Evolutionary conservation across 64 coral and sea anemone genomes (phyloP).

Genomic region (Acropora tenuis): DNA sequence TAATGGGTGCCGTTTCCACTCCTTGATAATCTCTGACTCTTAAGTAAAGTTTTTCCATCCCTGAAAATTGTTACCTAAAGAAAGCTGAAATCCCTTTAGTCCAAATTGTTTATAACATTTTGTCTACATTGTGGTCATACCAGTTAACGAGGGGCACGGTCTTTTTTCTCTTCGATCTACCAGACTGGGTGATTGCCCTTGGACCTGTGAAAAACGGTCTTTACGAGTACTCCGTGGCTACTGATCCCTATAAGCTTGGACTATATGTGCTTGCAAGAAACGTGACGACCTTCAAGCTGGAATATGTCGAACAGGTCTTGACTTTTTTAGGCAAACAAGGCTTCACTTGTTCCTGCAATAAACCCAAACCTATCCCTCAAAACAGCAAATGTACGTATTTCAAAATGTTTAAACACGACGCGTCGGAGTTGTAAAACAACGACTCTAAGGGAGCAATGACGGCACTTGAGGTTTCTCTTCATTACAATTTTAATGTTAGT

Average conservation of each 20-base stretch:
- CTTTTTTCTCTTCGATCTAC: background rate
- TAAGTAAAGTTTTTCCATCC: conserved; percentile 7
- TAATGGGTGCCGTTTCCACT: conserved; percentile 13
- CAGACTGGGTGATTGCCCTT: background rate
- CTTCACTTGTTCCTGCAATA: background rate
- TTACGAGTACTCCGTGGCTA: conserved; percentile 14
- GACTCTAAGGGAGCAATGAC: background rate
- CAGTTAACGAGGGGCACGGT: background rate
- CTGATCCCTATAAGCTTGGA: background rate
- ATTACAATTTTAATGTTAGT: conserved; percentile 1
- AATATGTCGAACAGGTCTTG: background rate
- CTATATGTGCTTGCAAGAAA: conserved; percentile 9
- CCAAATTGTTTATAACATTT: background rate
- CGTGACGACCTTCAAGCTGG: background rate
- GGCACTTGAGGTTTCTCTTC: conserved; percentile 10
- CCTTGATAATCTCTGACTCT: conserved; percentile 10
- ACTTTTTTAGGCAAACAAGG: background rate
- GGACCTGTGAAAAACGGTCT: background rate
- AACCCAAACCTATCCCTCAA: conserved; percentile 6
- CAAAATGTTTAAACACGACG: background rate
- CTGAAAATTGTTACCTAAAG: background rate
- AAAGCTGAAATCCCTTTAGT: conserved; percentile 3
- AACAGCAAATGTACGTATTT: background rate
- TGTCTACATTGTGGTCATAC: background rate
- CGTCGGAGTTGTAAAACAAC: conserved; percentile 6